Conservation (phyloP, 1,140 invertebrate genomes). For the Drosophila lini region DNA sequence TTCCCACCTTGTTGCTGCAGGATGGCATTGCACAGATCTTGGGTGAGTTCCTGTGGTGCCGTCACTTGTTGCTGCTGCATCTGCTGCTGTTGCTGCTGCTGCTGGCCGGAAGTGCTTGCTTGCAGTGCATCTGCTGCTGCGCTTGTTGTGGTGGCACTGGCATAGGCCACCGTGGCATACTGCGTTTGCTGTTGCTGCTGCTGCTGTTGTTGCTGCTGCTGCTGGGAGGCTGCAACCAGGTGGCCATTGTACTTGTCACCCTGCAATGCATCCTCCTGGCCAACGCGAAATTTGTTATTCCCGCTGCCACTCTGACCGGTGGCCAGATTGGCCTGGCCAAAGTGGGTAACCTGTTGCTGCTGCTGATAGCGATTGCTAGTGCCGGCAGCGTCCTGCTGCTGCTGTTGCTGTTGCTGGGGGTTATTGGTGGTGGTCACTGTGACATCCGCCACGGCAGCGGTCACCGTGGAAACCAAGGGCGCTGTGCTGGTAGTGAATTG, state of each 20-base stretch:
- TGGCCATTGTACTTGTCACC: constrained; percentile 82
- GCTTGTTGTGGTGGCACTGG: constrained; percentile 56
- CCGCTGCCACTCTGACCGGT: constrained; percentile 32
- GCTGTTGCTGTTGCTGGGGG: constrained; percentile 59
- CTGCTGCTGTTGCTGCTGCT: constrained; percentile 57
- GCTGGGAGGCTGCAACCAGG: constrained; percentile 60
- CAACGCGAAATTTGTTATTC: constrained; percentile 62
- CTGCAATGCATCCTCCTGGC: constrained; percentile 59
- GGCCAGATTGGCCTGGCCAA: constrained; percentile 63
- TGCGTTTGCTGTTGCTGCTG: constrained; percentile 69
- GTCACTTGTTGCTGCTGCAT: constrained; percentile 69
- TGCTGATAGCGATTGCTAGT: constrained; percentile 72
- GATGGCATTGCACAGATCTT: constrained; percentile 83
- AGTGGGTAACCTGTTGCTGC: constrained; percentile 74
- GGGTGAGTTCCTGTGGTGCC: constrained; percentile 79
- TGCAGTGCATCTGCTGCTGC: constrained; percentile 57
- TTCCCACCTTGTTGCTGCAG: constrained; percentile 75
- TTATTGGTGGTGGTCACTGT: constrained; percentile 62
- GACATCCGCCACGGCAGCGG: constrained; percentile 68
- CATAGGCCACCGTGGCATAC: constrained; percentile 68
- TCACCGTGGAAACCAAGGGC: constrained; percentile 75
- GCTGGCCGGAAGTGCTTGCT: constrained; percentile 49
- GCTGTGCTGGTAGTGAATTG: constrained; percentile 87
- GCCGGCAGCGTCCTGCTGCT: constrained; percentile 58
- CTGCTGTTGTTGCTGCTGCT: constrained; percentile 22